Percentiles rank a stretch among this genome's conserved stretches.
Evolutionary conservation across 1,140 invertebrate species (phyloP).

Genomic region (Pygmarrhopalites habei): DNA sequence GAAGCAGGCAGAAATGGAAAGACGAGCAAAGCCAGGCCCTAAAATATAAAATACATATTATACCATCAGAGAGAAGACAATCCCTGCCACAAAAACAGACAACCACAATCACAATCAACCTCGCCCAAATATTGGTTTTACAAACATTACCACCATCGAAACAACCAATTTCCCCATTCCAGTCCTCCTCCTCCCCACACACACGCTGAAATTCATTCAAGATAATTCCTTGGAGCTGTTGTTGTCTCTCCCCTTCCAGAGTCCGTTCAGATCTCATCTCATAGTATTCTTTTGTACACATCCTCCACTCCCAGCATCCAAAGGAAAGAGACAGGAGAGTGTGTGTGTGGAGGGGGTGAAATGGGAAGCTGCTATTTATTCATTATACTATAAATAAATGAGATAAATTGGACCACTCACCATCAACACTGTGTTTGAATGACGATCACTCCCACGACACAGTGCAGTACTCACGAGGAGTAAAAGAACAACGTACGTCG

Average conservation of each 20-base stretch:
- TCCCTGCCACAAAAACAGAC: constrained; percentile 50
- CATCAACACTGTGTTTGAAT: constrained; percentile 73
- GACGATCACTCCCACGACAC: constrained; percentile 55
- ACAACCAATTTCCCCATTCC: background rate
- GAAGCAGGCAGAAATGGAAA: constrained; percentile 91
- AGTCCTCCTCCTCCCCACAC: too few relatives aligned
- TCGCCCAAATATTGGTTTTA: constrained; percentile 13
- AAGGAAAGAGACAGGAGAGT: background rate
- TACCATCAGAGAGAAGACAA: too few relatives aligned
- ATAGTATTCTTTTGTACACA: background rate
- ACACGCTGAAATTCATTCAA: background rate
- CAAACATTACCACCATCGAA: background rate
- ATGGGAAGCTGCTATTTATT: too few relatives aligned
- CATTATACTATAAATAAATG: too few relatives aligned
- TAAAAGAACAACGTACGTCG: constrained; percentile 58
- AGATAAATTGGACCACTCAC: too few relatives aligned
- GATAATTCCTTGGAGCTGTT: constrained; percentile 4
- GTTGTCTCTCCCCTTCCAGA: constrained; percentile 2
- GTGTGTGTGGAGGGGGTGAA: too few relatives aligned
- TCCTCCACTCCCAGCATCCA: background rate
- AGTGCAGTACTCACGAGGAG: constrained; percentile 60
- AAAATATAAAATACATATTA: constrained; percentile 40
- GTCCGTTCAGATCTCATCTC: too few relatives aligned
- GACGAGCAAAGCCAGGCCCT: constrained; percentile 75
- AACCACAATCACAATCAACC: background rate